Base-by-base conservation (phyloP, 2,113 vertebrate genomes). In the Microtus montanus region DNA sequence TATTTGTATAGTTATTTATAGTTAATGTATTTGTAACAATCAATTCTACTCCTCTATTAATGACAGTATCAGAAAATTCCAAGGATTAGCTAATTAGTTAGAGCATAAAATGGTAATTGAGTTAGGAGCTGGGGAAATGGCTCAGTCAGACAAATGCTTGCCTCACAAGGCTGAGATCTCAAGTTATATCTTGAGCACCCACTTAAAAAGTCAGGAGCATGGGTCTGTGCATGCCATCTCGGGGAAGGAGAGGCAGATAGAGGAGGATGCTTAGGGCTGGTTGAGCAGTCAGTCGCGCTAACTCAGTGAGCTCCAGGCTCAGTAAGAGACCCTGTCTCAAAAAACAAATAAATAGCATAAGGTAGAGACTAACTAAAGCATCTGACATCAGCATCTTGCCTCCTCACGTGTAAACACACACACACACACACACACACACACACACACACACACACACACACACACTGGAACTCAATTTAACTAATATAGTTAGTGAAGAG, bases 21-120 rank as follows among this genome's bases (percentile, higher is more conserved):
- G 44, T 66, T 84, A 92, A 93, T 90, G 52, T 90, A 89, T 84
- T 90, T 93, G 61, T 52, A 93, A 88, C 24, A 66, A 52, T 73
- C 49, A 84, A 66, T 71, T 38, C 85, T 30, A 44, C 54, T 77
- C 90, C 68, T 71, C 71, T 52, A 77, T 80, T 90, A 92, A 82
- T 61, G 82, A n/a, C 3, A 88, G 30, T 54, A 54, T 71, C 86
- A 82, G 30, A 87, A 95, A 63, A 10, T 82, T 73, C 20, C 38
- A n/a, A 33, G 44, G 24, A 13, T 68, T 38, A 92, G 70, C n/a
- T 5, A 84, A 89, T 47, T 82, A 87, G 68, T 35, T 91, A 14
- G 63, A 54, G 19, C 38, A 79, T 78, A 54, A 90, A 52, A 77
- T 66, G 22, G 54, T 44, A 93, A 87, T 74, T 44, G 35, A 66